Base-by-base conservation (phyloP, 2,113 vertebrate species). In the Struthidea cinerea region DNA sequence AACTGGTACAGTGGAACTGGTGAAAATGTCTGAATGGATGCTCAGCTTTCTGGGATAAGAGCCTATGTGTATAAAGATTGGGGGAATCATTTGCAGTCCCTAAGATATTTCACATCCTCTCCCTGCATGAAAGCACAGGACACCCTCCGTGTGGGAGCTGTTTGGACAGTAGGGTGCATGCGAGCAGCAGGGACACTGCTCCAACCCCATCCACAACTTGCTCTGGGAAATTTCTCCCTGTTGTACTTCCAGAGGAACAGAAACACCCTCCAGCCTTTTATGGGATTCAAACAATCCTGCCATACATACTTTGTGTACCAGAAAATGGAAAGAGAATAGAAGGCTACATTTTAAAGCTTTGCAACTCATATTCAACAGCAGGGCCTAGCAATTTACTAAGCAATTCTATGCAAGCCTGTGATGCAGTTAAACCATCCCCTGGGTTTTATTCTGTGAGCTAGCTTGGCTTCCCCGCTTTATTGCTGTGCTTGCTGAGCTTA, bases 61-160 rank as follows among this genome's bases (percentile, higher is more conserved):
- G 15, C 33, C 30, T 42, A 2, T 11, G 14, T 1, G 2, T 61
- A 24, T 16, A 61, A 83, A 49, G 42, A 64, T 1, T 33, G 41
- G 50, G 11, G 26, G 44, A 76, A 63, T 59, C 0, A n/a, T 53
- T 56, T 65, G 47, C 44, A 65, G 11, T 41, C 19, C 32, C 19
- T 21, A 37, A 35, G 49, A 35, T 64, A 44, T 26, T 47, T 60
- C 28, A 33, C 50, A 24, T 24, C n/a, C 0, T 0, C 27, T 52
- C 53, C 70, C 41, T 67, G 47, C 0, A 0, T 39, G 67, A 1
- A 5, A 88, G 44, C 39, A 59, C 56, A 37, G 0, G 5, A 19
- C 30, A 79, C 22, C 7, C 28, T 28, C 70, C 67, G 26, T 47
- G 67, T n/a, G 46, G 55, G 76, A 89, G 71, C 71, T 86, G 35